Conservation (phyloP, 2,797 vertebrate genomes). For the Falco concolor region DNA sequence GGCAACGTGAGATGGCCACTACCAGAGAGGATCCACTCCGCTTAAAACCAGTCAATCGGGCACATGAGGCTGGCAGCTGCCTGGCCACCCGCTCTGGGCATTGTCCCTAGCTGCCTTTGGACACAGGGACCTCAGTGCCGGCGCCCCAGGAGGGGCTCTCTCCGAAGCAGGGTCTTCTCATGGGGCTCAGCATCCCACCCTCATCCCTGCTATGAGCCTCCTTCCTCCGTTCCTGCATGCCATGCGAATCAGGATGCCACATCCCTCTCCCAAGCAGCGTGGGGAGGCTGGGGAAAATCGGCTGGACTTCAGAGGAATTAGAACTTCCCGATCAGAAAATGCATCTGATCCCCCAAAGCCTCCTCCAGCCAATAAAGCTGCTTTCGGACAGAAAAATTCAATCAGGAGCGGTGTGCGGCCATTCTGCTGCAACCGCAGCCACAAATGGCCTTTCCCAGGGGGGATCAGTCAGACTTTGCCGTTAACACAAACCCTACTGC, state of each 20-base stretch:
- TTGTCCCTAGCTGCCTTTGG: background rate
- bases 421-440: background rate
- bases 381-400: background rate
- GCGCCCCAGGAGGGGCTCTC: background rate
- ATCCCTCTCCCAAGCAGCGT: fast-evolving
- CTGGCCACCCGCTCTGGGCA: background rate
- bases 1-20: background rate
- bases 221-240: background rate
- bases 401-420: background rate
- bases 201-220: background rate
- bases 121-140: fast-evolving
- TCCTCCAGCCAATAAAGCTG: background rate
- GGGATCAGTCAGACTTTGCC: background rate
- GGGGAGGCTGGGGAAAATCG: background rate
- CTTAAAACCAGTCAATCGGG: background rate
- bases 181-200: background rate
- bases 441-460: background rate
- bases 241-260: background rate
- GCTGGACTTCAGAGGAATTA: background rate
- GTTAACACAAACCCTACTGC: background rate
- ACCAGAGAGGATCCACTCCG: background rate
- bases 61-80: background rate
- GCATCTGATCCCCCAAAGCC: background rate
- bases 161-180: fast-evolving
- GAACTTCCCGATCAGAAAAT: background rate